These are phyloP conservation scores for Caenorhabditis becei DNA, from an alignment of 2,888 invertebrate species.

Conservation along the genomic window DNA sequence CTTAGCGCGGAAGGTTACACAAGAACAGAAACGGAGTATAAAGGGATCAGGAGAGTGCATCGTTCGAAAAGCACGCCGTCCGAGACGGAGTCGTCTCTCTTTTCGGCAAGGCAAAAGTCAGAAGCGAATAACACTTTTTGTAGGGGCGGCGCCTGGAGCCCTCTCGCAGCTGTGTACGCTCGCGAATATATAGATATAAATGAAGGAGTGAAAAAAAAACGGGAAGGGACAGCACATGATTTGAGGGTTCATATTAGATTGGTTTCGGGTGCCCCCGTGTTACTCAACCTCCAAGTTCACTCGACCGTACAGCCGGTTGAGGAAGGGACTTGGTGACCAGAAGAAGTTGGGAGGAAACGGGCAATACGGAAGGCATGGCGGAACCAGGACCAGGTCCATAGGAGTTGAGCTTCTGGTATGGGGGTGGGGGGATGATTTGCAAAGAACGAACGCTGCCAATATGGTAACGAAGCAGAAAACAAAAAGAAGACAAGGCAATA, in stretches of 20 bases:
- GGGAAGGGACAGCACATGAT: conserved; percentile 54
- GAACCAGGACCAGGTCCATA: not conserved
- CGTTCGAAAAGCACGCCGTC: conserved; percentile 31
- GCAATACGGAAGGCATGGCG: not conserved
- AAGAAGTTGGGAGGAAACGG: conserved; percentile 22
- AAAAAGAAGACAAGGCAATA: conserved; percentile 11
- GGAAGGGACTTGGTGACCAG: conserved; percentile 44
- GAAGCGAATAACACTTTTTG: conserved; percentile 49
- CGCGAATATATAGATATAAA: conserved; percentile 51
- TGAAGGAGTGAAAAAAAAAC: conserved; percentile 33
- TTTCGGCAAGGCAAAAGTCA: conserved; percentile 39
- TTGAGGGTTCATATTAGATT: conserved; percentile 52
- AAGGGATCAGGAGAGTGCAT: conserved; percentile 32
- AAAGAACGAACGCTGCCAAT: conserved; percentile 6
- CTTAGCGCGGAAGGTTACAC: conserved; percentile 15
- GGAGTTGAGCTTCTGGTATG: conserved; percentile 14
- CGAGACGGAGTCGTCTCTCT: conserved; percentile 1
- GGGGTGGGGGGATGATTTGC: conserved; percentile 5
- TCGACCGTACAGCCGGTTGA: conserved; percentile 56
- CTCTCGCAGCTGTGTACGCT: conserved; percentile 30
- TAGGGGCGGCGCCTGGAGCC: conserved; percentile 58
- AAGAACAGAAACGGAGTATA: conserved; percentile 16
- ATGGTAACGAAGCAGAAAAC: conserved; percentile 51
- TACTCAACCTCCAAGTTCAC: conserved; percentile 51
- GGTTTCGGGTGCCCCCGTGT: conserved; percentile 43